Conservation (phyloP, 1,140 invertebrate species). For the Vollenhovia emeryi region DNA sequence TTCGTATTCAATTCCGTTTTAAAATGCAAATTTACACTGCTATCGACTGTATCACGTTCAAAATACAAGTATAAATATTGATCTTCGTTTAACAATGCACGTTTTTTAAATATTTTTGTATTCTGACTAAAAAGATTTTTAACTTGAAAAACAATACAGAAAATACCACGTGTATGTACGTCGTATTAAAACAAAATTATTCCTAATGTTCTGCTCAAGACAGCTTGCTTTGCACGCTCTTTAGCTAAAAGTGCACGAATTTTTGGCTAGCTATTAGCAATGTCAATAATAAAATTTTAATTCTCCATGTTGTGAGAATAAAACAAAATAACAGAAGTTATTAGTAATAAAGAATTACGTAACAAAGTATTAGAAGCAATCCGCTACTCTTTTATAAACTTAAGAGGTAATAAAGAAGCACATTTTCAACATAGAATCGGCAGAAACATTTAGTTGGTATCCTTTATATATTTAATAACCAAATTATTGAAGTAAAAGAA, state of each 20-base stretch:
- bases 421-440: not conserved
- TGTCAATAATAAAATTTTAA: not conserved
- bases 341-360: not conserved
- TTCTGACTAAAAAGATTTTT: not conserved
- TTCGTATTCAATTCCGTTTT: constrained; percentile 2
- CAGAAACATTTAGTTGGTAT: not conserved
- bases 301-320: no score
- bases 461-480: not conserved
- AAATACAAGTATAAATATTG: not conserved
- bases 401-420: not conserved
- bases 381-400: not conserved
- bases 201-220: not conserved
- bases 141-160: not conserved
- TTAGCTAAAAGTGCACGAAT: not conserved
- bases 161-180: not conserved
- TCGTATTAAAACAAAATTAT: not conserved
- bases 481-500: not conserved
- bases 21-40: not conserved
- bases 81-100: not conserved
- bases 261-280: not conserved
- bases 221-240: not conserved
- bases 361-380: not conserved
- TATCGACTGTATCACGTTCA: not conserved
- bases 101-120: not conserved
- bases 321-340: not conserved